Base-by-base conservation (phyloP, 2,797 vertebrate genomes). In the Oceanodroma leucorhoa region DNA sequence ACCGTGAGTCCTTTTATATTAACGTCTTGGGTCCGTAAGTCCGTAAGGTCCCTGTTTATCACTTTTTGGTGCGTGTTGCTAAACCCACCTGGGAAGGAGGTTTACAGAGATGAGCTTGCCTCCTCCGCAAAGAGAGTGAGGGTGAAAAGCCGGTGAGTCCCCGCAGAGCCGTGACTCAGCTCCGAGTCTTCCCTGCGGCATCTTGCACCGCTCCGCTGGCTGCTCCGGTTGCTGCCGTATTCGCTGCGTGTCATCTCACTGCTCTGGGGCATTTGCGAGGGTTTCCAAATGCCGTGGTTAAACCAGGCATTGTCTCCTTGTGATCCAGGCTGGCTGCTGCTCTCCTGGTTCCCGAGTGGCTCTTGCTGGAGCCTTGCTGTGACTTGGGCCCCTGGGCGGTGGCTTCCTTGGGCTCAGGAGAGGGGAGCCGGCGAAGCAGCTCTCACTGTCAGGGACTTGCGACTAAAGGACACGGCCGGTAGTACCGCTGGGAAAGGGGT, bases 121-220 rank as follows among this genome's bases (percentile, higher is more conserved):
- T 65, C 12, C 36, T 84, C 43, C 1, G 1, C 18, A 45, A 10
- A 45, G 36, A 6, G 2, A 26, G 9, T 1, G 34, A 27, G 26
- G 26, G 3, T 69, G 43, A 66, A 50, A 38, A 76, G 23, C 29
- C 14, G 11, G 4, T 32, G 57, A 41, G 45, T 29, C 32, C 41
- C 53, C 0, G 2, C 15, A 32, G 72, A 46, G 38, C 55, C 0
- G 0, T 22, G 53, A 61, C 32, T 89, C 66, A 65, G 38, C 22
- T 41, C 34, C 0, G 13, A n/a, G 32, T 17, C 10, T 72, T 51
- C 22, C 67, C 60, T 40, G 19, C 0, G 5, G 17, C 2, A 0
- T 62, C 67, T 61, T 0, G 0, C 22, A 24, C 14, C 0, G 0
- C 18, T 87, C 60, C 0, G 0, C 7, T 3, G n/a, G 2, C 55